These are phyloP conservation scores for Aphrocallistes beatrix DNA, from an alignment of 37 sponge, comb jelly and placozoan species.

Conservation along the genomic window DNA sequence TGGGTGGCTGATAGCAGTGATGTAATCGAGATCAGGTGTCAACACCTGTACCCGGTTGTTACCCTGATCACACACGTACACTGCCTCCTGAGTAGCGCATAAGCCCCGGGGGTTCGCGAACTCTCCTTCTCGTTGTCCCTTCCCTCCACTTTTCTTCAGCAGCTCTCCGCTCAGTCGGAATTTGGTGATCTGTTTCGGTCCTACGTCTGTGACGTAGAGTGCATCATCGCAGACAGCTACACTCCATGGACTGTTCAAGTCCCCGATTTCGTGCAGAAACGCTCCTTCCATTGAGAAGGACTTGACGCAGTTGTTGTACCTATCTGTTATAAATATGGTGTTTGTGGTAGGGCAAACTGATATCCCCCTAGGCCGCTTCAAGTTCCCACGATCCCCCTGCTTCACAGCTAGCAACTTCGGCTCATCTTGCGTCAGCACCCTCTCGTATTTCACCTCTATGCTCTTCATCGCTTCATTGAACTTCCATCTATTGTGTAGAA, in stretches of 20 bases:
- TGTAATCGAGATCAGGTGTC: not conserved
- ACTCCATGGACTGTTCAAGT: not conserved
- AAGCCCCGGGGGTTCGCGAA: slow-evolving; percentile 1
- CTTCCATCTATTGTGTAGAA: not conserved
- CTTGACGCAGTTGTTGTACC: not conserved
- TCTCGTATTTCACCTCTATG: not conserved
- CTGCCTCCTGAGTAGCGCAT: not conserved
- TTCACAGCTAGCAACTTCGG: not conserved
- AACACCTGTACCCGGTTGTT: not conserved
- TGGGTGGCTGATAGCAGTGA: not conserved
- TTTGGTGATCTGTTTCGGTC: not conserved
- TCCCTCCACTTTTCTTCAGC: not conserved
- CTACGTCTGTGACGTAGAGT: not conserved
- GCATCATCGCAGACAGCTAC: not conserved
- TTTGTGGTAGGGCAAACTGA: not conserved
- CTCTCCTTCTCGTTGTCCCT: not conserved
- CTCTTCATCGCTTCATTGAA: not conserved
- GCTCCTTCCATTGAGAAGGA: not conserved
- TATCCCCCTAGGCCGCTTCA: not conserved
- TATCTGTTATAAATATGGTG: not conserved
- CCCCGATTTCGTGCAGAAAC: not conserved
- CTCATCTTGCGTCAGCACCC: not conserved
- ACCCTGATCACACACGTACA: slow-evolving; percentile 1
- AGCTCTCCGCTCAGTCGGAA: not conserved
- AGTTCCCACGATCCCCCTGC: not conserved